phyloP scores from a whole-genome alignment of 1,140 invertebrate species.

The Drosophila punjabiensis region DNA sequence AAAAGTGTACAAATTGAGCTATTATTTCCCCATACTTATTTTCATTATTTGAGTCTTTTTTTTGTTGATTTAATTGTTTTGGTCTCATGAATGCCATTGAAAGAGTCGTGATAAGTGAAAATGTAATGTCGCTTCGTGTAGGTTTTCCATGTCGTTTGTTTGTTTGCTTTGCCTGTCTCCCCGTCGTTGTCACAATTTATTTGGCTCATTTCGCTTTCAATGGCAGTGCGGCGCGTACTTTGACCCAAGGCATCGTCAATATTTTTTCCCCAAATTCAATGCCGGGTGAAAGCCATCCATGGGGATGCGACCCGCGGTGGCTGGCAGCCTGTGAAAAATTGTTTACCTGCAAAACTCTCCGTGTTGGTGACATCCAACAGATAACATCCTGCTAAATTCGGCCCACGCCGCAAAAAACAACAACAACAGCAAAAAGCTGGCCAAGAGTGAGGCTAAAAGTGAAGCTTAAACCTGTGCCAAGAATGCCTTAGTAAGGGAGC shows the following conservation, averaged over 20 bases:
- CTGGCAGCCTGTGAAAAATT: slow-evolving; percentile 45
- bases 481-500: slow-evolving; percentile 15
- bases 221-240: slow-evolving; percentile 52
- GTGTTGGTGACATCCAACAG: slow-evolving; percentile 60
- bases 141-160: slow-evolving; percentile 36
- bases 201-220: slow-evolving; percentile 63
- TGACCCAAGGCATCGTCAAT: slow-evolving; percentile 64
- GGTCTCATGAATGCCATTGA: slow-evolving; percentile 18
- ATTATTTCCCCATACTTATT: slow-evolving; percentile 49
- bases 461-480: slow-evolving; percentile 18
- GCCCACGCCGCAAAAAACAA: slow-evolving; percentile 54
- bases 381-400: slow-evolving; percentile 63
- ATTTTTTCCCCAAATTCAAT: slow-evolving; percentile 60
- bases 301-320: slow-evolving; percentile 30
- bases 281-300: slow-evolving; percentile 55
- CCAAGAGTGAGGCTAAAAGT: slow-evolving; percentile 2
- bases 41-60: slow-evolving; percentile 32
- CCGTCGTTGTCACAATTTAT: slow-evolving; percentile 44
- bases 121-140: slow-evolving; percentile 32
- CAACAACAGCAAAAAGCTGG: slow-evolving; percentile 7
- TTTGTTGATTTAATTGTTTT: slow-evolving; percentile 20
- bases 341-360: slow-evolving; percentile 13
- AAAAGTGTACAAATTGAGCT: slow-evolving; percentile 49
- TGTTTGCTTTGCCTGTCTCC: slow-evolving; percentile 9
- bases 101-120: slow-evolving; percentile 57